Evolutionary conservation across 2,797 vertebrate genomes (phyloP).

Genomic region (Peromyscus attwateri): DNA sequence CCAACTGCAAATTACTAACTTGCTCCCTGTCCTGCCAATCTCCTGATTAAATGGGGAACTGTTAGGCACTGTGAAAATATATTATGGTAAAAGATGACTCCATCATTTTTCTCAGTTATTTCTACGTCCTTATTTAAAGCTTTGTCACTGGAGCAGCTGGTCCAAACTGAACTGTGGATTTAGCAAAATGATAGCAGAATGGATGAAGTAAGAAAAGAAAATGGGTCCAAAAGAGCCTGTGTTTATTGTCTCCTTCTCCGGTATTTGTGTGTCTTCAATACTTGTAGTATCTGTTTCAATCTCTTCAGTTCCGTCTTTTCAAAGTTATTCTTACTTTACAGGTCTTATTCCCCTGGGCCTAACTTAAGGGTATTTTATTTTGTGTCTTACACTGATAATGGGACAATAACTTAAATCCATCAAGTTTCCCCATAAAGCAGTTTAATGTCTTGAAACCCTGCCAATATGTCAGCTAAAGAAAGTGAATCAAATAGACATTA

Average conservation of each 20-base stretch:
- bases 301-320: slow-evolving; percentile 68
- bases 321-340: slow-evolving; percentile 71
- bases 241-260: not conserved
- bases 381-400: slow-evolving; percentile 74
- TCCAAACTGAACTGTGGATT: slow-evolving; percentile 83
- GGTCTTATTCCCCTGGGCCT: slow-evolving; percentile 59
- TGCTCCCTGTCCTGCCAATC: slow-evolving; percentile 79
- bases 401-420: slow-evolving; percentile 78
- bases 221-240: slow-evolving; percentile 53
- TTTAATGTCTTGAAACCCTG: slow-evolving; percentile 71
- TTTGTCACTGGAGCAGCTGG: slow-evolving; percentile 84
- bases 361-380: slow-evolving; percentile 73
- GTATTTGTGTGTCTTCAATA: slow-evolving; percentile 39
- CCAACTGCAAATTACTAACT: slow-evolving; percentile 82
- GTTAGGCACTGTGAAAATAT: slow-evolving; percentile 77
- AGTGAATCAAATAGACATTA: slow-evolving; percentile 62
- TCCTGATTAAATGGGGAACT: slow-evolving; percentile 83
- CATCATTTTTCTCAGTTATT: slow-evolving; percentile 84
- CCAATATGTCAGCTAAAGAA: slow-evolving; percentile 57
- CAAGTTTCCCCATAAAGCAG: slow-evolving; percentile 73
- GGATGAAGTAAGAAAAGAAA: slow-evolving; percentile 66
- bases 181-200: slow-evolving; percentile 79
- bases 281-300: slow-evolving; percentile 68
- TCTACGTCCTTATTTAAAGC: slow-evolving; percentile 85
- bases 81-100: slow-evolving; percentile 80